A percentile compares a stretch with the other conserved stretches of the same genome.
Conservation (phyloP, 2,797 vertebrate species). For the Phyllotis vaccarum region DNA sequence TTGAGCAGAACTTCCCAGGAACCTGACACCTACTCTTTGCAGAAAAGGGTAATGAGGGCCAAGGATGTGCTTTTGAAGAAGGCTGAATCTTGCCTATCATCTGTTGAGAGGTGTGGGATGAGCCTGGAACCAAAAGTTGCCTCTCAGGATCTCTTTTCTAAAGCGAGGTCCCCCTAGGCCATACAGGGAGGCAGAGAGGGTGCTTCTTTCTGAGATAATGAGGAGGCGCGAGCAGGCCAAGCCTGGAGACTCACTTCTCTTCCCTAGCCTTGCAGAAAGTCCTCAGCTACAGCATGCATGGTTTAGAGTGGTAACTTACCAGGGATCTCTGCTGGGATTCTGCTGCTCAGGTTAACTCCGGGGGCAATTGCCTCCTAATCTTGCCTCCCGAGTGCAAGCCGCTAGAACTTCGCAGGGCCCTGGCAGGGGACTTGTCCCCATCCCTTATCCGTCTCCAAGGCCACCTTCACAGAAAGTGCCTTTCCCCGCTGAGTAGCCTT, state of each 20-base stretch:
- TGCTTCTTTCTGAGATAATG: not conserved
- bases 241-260: not conserved
- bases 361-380: not conserved
- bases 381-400: not conserved
- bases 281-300: not conserved
- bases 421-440: not conserved
- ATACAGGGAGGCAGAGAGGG: not conserved
- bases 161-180: not conserved
- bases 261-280: not conserved
- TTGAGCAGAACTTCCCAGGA: not conserved
- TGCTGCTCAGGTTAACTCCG: not conserved
- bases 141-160: slow-evolving; percentile 19
- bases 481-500: not conserved
- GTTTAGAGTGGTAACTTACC: not conserved
- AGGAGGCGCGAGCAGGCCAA: not conserved
- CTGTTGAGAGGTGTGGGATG: slow-evolving; percentile 42
- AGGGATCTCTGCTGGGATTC: not conserved
- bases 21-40: not conserved
- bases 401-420: not conserved
- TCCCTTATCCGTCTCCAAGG: fast-evolving
- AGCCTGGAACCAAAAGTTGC: not conserved
- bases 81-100: slow-evolving; percentile 64
- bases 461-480: not conserved
- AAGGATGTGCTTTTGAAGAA: slow-evolving; percentile 36
- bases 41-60: not conserved